Conservation (phyloP, 2,797 vertebrate species). For the Atherinosoma microstoma region DNA sequence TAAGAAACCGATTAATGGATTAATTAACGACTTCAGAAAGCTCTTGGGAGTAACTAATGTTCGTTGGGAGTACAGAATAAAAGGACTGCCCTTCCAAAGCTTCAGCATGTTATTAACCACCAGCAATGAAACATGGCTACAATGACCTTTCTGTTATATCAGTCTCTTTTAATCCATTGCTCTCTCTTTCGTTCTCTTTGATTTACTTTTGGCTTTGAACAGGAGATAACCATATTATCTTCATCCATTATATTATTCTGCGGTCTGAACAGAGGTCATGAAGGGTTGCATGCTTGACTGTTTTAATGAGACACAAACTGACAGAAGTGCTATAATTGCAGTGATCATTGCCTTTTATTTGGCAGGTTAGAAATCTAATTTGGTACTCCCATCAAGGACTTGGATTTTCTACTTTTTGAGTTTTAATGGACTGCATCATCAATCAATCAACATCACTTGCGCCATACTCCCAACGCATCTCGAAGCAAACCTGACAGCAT, state of each 20-base stretch:
- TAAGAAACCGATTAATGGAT: slow-evolving; percentile 27
- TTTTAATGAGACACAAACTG: not conserved
- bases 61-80: slow-evolving; percentile 27
- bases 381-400: too few species aligned
- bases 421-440: not conserved
- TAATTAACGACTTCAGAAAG: slow-evolving; percentile 34
- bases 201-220: too few species aligned
- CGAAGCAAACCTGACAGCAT: slow-evolving; percentile 20
- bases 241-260: not conserved
- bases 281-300: not conserved
- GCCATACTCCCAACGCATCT: slow-evolving; percentile 5
- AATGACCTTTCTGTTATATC: slow-evolving; percentile 12
- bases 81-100: slow-evolving; percentile 10
- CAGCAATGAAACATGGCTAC: slow-evolving; percentile 8
- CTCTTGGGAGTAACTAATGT: slow-evolving; percentile 19
- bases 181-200: not conserved
- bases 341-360: not conserved
- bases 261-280: not conserved
- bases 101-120: slow-evolving; percentile 1
- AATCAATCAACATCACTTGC: slow-evolving; percentile 9
- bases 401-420: not conserved
- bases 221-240: not conserved
- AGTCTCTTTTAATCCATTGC: not conserved
- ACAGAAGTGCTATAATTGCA: not conserved
- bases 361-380: not conserved